Evolutionary conservation across 2,113 vertebrate genomes (phyloP), one percentile per base, ranked within the genome.

Genomic region (Cottus gobio): DNA sequence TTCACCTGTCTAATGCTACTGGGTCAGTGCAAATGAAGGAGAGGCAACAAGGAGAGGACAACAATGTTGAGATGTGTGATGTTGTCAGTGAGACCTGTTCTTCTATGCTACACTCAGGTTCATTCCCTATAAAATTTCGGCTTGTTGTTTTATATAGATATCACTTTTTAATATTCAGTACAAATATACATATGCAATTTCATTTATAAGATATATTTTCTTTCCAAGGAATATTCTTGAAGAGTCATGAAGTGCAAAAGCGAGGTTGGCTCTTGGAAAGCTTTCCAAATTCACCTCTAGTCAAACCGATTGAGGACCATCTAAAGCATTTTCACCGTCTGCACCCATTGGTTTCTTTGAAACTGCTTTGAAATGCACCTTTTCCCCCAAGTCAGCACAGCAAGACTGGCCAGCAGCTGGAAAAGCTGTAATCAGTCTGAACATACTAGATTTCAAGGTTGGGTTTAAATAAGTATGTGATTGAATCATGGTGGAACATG

Each of bases 181-280:
- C 91, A 93, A 94, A 92, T 95, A 92, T 92, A 94, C 90, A 93
- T 91, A 89, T 90, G 84, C 66, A 87, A 82, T 92, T 93, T 91
- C 67, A 86, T 83, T 58, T 90, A 89, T 92, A 85, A 89, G 89
- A 93, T 89, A 93, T 88, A 90, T 88, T 73, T 90, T 91, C 46
- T 86, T 90, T 88, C 92, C 87, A 92, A 91, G 84, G 85, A 90
- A 90, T 93, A 83, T 81, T 93, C 87, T 93, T 88, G 80, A 90
- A 87, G 77, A 89, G 87, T 87, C 63, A 83, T 88, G 87, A 93
- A 95, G 93, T 94, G 93, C 94, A 93, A 95, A 94, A 90, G 68
- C 30, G 84, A 92, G 87, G 83, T 89, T 85, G 61, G 79, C 78
- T 91, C 85, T 82, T 79, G 78, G 87, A 90, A 89, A 84, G 13